Evolutionary conservation across 2,888 invertebrate species (phyloP), one percentile per base, ranked within the genome.

Genomic region (Gastracanthus pulcherrimus): DNA sequence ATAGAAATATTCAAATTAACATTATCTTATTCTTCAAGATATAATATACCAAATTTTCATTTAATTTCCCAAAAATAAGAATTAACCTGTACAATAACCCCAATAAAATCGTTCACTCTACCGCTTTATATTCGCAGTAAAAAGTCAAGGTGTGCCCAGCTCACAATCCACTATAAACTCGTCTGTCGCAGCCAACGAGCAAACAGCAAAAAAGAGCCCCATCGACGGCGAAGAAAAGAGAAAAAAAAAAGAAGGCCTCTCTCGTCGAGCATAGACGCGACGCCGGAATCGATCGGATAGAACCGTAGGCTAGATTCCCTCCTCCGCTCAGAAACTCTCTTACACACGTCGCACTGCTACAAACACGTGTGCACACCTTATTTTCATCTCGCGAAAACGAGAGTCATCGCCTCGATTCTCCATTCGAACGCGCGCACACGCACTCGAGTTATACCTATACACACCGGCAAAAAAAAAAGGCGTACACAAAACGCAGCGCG

Each of bases 321-420:
- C n/a, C n/a, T 67, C 58, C 67, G 11, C 36, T 9, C 36, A 11
- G 45, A 62, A 34, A 62, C 34, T 62, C 64, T 60, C 58, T 1
- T 34, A 64, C 29, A 45, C 45, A 31, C 34, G n/a, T 19, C 19
- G 19, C 16, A 48, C 26, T 7, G 29, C 4, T 19, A 41, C 31
- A 31, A 4, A 60, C 31, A n/a, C 31, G 31, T 16, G 16, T 31
- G 26, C 16, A 48, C 48, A 48, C 5, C 31, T 13, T 16, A 11
- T 16, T 1, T n/a, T 29, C 26, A 11, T 36, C n/a, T n/a, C n/a
- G 34, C 2, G 72, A 79, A 72, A 79, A 79, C 34, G 72, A 79
- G 72, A 79, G 79, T 79, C 79, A 79, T 72, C 79, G 66, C 13
- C 19, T 48, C n/a, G 11, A n/a, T n/a, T n/a, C 41, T 45, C 6